Evolutionary conservation across 2,888 invertebrate species (phyloP), one percentile per base, ranked within the genome.

Genomic region (Ophioninae sp.): DNA sequence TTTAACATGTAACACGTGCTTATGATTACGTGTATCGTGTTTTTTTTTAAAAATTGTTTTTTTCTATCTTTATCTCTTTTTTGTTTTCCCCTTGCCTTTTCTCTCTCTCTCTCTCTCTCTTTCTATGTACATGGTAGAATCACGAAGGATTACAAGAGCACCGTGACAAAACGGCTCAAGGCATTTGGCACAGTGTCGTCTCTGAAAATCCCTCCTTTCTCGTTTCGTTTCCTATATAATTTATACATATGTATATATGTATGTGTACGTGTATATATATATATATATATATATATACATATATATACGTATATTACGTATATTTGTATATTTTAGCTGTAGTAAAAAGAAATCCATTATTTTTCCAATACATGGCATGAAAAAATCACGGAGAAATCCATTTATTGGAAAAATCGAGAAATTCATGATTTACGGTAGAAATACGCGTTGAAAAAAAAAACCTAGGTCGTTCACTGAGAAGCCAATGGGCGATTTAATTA

Each of bases 111-210:
- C 68, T 59, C 58, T 69, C 72, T 44, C 56, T 79, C 51, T n/a
- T 61, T 71, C 82, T 85, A 85, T 85, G 58, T 85, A 85, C 85
- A 85, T 84, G 85, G 84, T 85, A 85, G 81, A 85, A 82, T 82
- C 82, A 17, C 61, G 71, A 78, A 56, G 64, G 69, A 63, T 69
- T 20, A 13, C 13, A 64, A 20, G n/a, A 20, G 6, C 56, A 17
- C 61, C 39, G 61, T 17, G 9, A 20, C 2, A 63, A 51, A 63
- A 71, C 20, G 9, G 8, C 51, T 63, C n/a, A 10, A 5, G 8
- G 20, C 8, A 56, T 56, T 78, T 39, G 17, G 30, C 22, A 37
- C 22, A 23, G 79, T 41, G 59, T 71, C 67, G 10, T 23, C 41
- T 73, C 58, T n/a, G 23, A n/a, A 17, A 56, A 68, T 77, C 63